Evolutionary conservation across 2,113 vertebrate genomes (phyloP), one percentile per base, ranked within the genome.

Genomic region (Brachionichthys hirsutus): DNA sequence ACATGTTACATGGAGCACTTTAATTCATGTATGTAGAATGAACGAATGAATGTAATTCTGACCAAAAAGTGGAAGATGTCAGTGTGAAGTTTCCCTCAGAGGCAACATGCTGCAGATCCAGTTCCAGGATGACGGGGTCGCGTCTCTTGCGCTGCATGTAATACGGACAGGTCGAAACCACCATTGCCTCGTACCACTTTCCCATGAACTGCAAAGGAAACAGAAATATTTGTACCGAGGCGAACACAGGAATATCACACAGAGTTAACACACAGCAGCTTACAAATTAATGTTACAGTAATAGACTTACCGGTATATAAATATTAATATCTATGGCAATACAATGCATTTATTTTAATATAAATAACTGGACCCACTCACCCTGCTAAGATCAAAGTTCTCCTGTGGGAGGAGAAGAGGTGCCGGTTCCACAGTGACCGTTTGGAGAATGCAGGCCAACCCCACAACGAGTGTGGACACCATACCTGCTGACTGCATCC

Each of bases 121-220:
- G 13, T 0, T 89, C 91, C 51, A 92, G 89, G 60, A 91, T 71
- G 10, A 71, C 75, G n/a, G 91, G 76, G 38, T 79, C 89, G 59
- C 67, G 58, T 47, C 82, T 92, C 74, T 93, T 82, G n/a, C 78
- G 86, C 60, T 83, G 85, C 82, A 94, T 77, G 90, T 92, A 94
- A 0, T 75, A 15, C 24, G 75, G 90, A 70, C 94, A 98, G 7
- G 91, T 93, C 0, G 94, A 94, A 11, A 89, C 93, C 0, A 92
- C 68, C 0, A 90, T 94, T 0, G 94, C 10, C 5, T 92, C 92
- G 0, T 91, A 94, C 96, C 96, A 98, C 53, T 90, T 94, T 2
- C 95, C 96, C 79, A 89, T 70, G 41, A 91, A 89, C 91, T 92
- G 81, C 5, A 65, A 17, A 17, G 2, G 35, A 57, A 11, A 57